Evolutionary conservation across 2,888 invertebrate genomes (phyloP).

Genomic region (Agrilus biguttatus): DNA sequence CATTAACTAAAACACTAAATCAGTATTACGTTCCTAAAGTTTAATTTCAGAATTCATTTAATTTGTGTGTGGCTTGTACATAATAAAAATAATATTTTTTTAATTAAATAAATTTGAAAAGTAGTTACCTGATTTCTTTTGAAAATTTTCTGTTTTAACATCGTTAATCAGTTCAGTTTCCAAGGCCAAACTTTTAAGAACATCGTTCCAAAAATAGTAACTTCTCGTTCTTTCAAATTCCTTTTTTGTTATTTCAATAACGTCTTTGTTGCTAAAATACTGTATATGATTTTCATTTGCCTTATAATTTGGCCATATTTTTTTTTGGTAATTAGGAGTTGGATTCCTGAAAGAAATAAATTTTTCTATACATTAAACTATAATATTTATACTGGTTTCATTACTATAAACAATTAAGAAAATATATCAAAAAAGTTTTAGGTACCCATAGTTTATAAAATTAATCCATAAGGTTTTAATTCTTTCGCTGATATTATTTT

Average conservation of each 20-base stretch:
- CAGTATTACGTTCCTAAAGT: not conserved
- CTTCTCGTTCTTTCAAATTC: constrained; percentile 12
- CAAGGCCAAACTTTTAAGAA: constrained; percentile 25
- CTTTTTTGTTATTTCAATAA: constrained; percentile 2
- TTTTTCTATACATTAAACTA: not conserved
- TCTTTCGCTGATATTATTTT: constrained; percentile 40
- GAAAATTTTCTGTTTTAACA: constrained; percentile 19
- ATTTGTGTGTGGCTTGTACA: too few relatives aligned
- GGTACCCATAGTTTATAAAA: constrained; percentile 33
- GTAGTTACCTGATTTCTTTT: constrained; percentile 20
- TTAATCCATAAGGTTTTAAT: constrained; percentile 37
- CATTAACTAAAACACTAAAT: not conserved
- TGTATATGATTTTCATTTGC: constrained; percentile 36
- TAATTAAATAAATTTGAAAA: too few relatives aligned
- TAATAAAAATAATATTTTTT: too few relatives aligned
- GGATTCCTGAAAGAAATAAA: constrained; percentile 35
- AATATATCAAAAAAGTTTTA: constrained; percentile 29
- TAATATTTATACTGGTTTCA: too few relatives aligned
- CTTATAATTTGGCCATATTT: constrained; percentile 46
- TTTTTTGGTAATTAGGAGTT: constrained; percentile 34
- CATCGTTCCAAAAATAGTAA: constrained; percentile 31
- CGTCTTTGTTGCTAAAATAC: constrained; percentile 24
- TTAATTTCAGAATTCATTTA: too few relatives aligned
- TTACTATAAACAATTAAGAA: not conserved
- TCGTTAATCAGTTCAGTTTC: constrained; percentile 12